Conservation (phyloP, 30 jellyfish, hydroid and myxozoan genomes). For the Hydra vulgaris region DNA sequence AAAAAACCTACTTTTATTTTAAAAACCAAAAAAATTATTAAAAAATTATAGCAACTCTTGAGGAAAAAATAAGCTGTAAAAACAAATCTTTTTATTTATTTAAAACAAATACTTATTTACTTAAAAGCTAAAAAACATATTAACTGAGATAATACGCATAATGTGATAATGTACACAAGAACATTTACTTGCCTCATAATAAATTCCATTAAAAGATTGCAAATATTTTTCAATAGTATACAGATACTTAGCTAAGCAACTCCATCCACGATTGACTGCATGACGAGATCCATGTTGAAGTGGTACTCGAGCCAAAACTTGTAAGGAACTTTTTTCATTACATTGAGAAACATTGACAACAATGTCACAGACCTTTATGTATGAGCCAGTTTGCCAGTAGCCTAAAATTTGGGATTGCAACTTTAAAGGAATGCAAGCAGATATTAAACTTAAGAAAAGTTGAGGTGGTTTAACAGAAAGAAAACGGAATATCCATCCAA, state of each 20-base stretch:
- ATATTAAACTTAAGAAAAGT: slow-evolving; percentile 53
- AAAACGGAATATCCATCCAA: slow-evolving; percentile 91
- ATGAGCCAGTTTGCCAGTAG: slow-evolving; percentile 94
- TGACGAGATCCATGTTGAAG: slow-evolving; percentile 64
- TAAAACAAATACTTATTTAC: too few species aligned
- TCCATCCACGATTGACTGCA: slow-evolving; percentile 91
- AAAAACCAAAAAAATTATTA: too few species aligned
- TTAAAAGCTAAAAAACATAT: too few species aligned
- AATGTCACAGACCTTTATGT: slow-evolving; percentile 82
- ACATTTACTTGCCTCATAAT: slow-evolving; percentile 47
- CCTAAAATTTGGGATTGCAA: slow-evolving; percentile 66
- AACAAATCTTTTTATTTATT: too few species aligned
- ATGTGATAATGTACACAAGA: too few species aligned
- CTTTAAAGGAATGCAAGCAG: slow-evolving; percentile 72
- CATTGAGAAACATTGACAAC: slow-evolving; percentile 71
- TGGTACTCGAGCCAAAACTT: slow-evolving; percentile 57
- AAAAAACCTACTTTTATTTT: too few species aligned
- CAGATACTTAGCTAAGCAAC: slow-evolving; percentile 57
- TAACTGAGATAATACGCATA: too few species aligned
- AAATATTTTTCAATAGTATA: slow-evolving; percentile 57
- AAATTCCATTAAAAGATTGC: slow-evolving; percentile 66
- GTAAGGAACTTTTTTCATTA: slow-evolving; percentile 25
- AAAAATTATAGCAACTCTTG: too few species aligned
- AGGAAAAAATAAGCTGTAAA: too few species aligned
- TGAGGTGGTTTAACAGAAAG: slow-evolving; percentile 63